Evolutionary conservation across 1,140 invertebrate genomes (phyloP).

Genomic region (Cydia pomonella): DNA sequence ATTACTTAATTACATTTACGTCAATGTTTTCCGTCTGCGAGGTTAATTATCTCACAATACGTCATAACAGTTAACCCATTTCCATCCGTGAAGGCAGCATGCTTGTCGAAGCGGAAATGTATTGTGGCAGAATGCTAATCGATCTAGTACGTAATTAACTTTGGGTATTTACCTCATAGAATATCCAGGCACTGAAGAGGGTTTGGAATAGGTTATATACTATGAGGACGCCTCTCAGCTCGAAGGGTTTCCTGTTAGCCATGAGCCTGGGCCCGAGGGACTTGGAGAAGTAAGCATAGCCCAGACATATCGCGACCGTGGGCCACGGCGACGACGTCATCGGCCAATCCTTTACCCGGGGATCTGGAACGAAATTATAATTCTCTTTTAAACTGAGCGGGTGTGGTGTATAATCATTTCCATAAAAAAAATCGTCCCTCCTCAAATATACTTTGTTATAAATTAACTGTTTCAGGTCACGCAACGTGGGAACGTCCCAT

Average conservation of each 20-base stretch:
- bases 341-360: conserved; percentile 93
- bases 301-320: conserved; percentile 90
- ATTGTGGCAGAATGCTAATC: background rate
- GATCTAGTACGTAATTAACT: conserved; percentile 15
- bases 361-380: conserved; percentile 84
- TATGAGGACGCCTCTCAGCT: conserved; percentile 90
- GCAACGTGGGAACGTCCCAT: background rate
- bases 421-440: conserved; percentile 24
- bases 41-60: conserved; percentile 23
- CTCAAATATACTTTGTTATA: background rate
- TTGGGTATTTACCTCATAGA: conserved; percentile 88
- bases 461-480: conserved; percentile 8
- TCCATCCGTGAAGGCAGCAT: conserved; percentile 11
- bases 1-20: conserved; percentile 31
- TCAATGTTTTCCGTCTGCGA: conserved; percentile 28
- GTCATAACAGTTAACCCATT: conserved; percentile 24
- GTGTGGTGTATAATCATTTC: conserved; percentile 23
- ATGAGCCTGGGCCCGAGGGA: conserved; percentile 92
- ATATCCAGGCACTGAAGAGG: conserved; percentile 94
- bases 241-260: conserved; percentile 94
- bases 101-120: conserved; percentile 6
- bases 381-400: conserved; percentile 18
- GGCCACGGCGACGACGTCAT: conserved; percentile 96
- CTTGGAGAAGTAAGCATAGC: conserved; percentile 92
- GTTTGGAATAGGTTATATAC: conserved; percentile 95